Evolutionary conservation across 1,140 invertebrate genomes (phyloP), one percentile per base, ranked within the genome.

Genomic region (Stegodyphus dumicola): DNA sequence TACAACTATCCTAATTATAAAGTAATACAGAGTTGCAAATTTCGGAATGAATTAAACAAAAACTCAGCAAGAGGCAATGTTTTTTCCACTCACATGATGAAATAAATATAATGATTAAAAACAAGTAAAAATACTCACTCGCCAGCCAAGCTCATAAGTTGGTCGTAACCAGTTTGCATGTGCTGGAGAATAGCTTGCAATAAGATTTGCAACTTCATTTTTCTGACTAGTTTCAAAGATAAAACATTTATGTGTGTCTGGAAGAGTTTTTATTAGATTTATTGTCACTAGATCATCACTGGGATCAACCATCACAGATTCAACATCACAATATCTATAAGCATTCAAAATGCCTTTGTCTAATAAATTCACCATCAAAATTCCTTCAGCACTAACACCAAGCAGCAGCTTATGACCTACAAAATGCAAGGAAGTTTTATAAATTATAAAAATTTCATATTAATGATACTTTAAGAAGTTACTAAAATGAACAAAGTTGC

Each of bases 181-280:
- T 11, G 93, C 91, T 0, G 96, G 96, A 88, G 94, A 97, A 90
- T 98, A 98, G 65, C 96, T 96, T 5, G 96, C 95, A 88, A 98
- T 97, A 48, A 98, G 91, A 89, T 95, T 96, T 6, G 96, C 97
- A 84, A 98, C 97, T 92, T 98, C 96, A 81, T 91, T 91, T 90
- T 98, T 98, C 89, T 96, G 95, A 11, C 92, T 90, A 1, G 96
- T 97, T 90, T 98, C 97, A 89, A 98, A 97, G 15, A 98, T 96
- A 90, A 97, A 97, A 91, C 96, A 98, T 88, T 96, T 96, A 91
- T 94, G 94, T 67, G 93, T 93, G 88, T 93, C 94, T 79, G 92
- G 93, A 65, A 90, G 92, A 87, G 92, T 92, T 86, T 93, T 93
- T 60, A 94, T 91, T 77, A 94, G 88, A 86, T 93, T 93, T 83